Conservation (phyloP, 2,113 vertebrate genomes). For the Ictidomys tridecemlineatus region DNA sequence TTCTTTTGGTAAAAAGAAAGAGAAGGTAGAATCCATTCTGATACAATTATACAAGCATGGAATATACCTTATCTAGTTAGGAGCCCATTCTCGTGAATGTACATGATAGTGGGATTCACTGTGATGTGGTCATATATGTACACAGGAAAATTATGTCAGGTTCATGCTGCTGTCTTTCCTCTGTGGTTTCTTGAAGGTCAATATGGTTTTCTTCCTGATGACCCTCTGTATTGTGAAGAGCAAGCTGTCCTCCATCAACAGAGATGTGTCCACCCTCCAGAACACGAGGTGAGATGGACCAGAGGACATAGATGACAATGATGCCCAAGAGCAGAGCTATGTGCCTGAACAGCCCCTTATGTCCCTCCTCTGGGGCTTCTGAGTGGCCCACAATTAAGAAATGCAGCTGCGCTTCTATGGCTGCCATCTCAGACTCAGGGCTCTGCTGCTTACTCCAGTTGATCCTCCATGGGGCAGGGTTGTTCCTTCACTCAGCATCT, state of each 20-base stretch:
- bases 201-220: conserved; percentile 40
- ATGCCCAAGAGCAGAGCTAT: background rate
- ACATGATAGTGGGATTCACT: too few relatives aligned
- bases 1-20: background rate
- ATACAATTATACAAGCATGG: too few relatives aligned
- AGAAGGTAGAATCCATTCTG: too few relatives aligned
- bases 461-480: too few relatives aligned
- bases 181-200: conserved; percentile 41
- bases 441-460: background rate
- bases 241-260: conserved; percentile 58
- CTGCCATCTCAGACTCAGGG: background rate
- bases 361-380: background rate
- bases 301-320: too few relatives aligned
- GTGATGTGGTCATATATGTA: too few relatives aligned
- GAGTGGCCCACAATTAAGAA: background rate
- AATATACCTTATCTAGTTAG: too few relatives aligned
- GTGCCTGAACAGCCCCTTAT: too few relatives aligned
- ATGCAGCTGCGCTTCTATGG: too few relatives aligned
- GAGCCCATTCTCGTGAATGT: too few relatives aligned
- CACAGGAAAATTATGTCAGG: too few relatives aligned
- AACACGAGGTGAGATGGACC: conserved; percentile 45
- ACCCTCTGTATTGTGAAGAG: conserved; percentile 63
- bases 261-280: conserved; percentile 52
- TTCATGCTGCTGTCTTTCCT: too few relatives aligned
- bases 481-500: background rate